Percentiles rank a stretch among this genome's conserved stretches.
These are phyloP conservation scores for Sinosuthora webbiana DNA, from an alignment of 2,113 vertebrate genomes.

Conservation along the genomic window DNA sequence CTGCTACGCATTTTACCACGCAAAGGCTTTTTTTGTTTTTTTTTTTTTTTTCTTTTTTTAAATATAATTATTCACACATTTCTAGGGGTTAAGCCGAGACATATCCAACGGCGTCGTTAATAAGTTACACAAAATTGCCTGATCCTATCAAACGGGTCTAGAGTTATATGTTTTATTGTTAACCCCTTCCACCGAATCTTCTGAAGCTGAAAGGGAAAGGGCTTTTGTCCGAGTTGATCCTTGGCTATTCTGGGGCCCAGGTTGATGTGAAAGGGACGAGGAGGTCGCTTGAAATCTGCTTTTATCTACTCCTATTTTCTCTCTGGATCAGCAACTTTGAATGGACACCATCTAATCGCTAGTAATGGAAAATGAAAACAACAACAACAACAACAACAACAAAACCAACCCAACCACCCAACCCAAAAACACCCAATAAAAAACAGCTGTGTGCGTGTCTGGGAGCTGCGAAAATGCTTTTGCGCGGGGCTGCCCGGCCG, in stretches of 20 bases:
- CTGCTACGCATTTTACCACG: neutral
- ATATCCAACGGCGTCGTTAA: slow-evolving; percentile 48
- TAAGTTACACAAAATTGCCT: slow-evolving; percentile 68
- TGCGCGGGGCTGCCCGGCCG: neutral
- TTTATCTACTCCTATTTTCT: slow-evolving; percentile 92
- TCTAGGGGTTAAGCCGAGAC: neutral
- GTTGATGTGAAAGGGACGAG: slow-evolving; percentile 94
- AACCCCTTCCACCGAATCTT: slow-evolving; percentile 80
- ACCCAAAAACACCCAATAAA: neutral
- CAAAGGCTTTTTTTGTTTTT: neutral
- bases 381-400: no score
- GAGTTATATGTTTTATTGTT: slow-evolving; percentile 79
- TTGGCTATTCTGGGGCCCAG: slow-evolving; percentile 89
- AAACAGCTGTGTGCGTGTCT: neutral
- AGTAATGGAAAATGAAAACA: slow-evolving; percentile 73
- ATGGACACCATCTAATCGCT: slow-evolving; percentile 93
- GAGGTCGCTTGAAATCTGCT: slow-evolving; percentile 96
- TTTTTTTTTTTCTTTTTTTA: no score
- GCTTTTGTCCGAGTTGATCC: slow-evolving; percentile 89
- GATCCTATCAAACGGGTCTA: slow-evolving; percentile 62
- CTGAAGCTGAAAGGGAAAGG: slow-evolving; percentile 83
- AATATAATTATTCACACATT: slow-evolving; percentile 14
- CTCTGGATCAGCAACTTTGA: slow-evolving; percentile 95
- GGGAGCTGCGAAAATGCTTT: slow-evolving; percentile 74
- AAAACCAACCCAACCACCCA: no score